Evolutionary conservation across 2,888 invertebrate genomes (phyloP).

Genomic region (Phaonia tiefii): DNA sequence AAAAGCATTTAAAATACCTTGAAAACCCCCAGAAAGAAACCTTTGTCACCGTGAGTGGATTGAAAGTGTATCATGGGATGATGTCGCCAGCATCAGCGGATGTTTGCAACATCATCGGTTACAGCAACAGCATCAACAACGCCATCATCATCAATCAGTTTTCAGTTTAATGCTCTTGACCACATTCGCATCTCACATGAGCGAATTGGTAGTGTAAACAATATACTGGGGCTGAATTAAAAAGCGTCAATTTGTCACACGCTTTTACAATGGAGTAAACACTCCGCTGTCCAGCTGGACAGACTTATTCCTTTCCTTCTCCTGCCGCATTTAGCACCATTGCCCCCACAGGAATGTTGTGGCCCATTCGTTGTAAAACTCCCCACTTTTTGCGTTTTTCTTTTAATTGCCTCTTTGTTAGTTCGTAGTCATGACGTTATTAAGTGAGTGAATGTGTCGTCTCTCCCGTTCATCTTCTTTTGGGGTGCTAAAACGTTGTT

Average conservation of each 20-base stretch:
- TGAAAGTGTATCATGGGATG: constrained; percentile 34
- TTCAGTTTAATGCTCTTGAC: constrained; percentile 59
- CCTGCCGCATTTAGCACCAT: constrained; percentile 8
- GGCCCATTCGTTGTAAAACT: constrained; percentile 27
- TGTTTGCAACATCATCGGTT: constrained; percentile 47
- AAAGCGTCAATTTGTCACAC: constrained; percentile 79
- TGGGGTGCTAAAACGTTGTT: constrained; percentile 63
- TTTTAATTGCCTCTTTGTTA: constrained; percentile 54
- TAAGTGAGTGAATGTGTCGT: constrained; percentile 51
- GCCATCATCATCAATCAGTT: constrained; percentile 74
- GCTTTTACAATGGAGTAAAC: constrained; percentile 65
- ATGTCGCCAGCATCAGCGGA: constrained; percentile 43
- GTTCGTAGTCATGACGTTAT: constrained; percentile 36
- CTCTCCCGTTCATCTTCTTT: constrained; percentile 8
- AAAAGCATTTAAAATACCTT: constrained; percentile 71
- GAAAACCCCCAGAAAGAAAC: constrained; percentile 16
- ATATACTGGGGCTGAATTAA: constrained; percentile 70
- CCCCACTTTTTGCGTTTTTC: constrained; percentile 6
- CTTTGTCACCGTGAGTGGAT: constrained; percentile 38
- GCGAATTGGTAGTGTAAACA: no score
- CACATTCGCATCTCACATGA: constrained; percentile 56
- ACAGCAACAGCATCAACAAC: constrained; percentile 25
- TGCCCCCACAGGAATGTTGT: constrained; percentile 6
- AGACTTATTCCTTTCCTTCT: not conserved
- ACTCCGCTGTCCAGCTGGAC: not conserved